Evolutionary conservation across 2,113 vertebrate species (phyloP), one percentile per base, ranked within the genome.

Genomic region (Misgurnus anguillicaudatus): DNA sequence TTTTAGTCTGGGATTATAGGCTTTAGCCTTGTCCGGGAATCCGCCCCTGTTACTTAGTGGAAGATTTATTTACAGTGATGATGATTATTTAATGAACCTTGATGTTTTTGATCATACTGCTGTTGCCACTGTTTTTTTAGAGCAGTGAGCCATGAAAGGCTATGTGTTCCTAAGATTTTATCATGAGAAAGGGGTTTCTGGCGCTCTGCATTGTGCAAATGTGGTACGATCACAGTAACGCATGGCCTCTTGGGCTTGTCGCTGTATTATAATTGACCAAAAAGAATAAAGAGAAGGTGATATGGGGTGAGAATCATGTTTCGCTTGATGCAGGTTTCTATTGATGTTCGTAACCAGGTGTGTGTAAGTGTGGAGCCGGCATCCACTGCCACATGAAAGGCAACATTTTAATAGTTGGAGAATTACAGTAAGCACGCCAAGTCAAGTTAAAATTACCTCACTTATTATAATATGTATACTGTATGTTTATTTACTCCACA

Each of bases 231-330:
- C 10, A 13, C 41, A 42, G 41, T 42, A 42, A 42, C 41, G 41
- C 41, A 42, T 42, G 41, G 41, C 41, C 41, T 42, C 41, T 42
- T 51, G 4, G 31, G 45, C 21, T 69, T 51, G 3, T 51, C 17
- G 47, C 45, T 51, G 24, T 51, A 48, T 84, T 80, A 82, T 85
- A 84, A 87, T 79, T 84, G 82, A 80, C 70, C 31, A 24, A 62
- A 53, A 58, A 13, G n/a, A 39, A 48, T 47, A 74, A n/a, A 24
- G 57, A 19, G 64, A 47, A 39, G 38, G 21, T 19, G 24, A 63
- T 16, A 78, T 14, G 14, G 57, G 38, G 21, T 41, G 71, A 45
- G 62, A 24, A 77, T 66, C 9, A 19, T 61, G 69, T 83, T 62
- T 53, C 78, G 77, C 55, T 39, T 80, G 67, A 62, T 55, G 48